These are phyloP conservation scores for Linnaemya vulpina DNA, from an alignment of 2,888 invertebrate species.

Conservation along the genomic window DNA sequence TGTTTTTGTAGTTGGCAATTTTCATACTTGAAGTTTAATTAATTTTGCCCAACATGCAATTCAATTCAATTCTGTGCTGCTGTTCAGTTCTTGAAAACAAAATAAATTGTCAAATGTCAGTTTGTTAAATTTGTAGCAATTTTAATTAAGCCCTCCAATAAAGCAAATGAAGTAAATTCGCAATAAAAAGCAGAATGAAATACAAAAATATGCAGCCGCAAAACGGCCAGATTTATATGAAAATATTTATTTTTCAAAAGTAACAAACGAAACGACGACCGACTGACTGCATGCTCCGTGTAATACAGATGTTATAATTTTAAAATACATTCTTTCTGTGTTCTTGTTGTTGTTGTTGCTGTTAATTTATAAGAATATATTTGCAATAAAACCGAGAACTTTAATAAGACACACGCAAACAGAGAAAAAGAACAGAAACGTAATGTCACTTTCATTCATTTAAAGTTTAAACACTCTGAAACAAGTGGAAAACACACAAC, in stretches of 20 bases:
- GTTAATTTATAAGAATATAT: constrained; percentile 31
- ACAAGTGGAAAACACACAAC: constrained; percentile 35
- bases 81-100: constrained; percentile 50
- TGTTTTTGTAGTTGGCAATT: constrained; percentile 51
- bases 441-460: constrained; percentile 69
- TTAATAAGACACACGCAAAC: constrained; percentile 19
- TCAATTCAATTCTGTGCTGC: constrained; percentile 51
- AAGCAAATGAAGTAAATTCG: constrained; percentile 28
- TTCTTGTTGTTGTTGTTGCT: neutral
- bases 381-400: neutral
- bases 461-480: constrained; percentile 53
- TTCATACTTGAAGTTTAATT: constrained; percentile 67
- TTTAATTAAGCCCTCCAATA: constrained; percentile 67
- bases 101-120: constrained; percentile 68
- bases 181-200: constrained; percentile 25
- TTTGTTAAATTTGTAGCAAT: constrained; percentile 62
- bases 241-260: constrained; percentile 21
- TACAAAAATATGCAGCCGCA: neutral
- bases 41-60: constrained; percentile 65
- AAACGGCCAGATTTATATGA: constrained; percentile 50
- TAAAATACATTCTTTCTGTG: constrained; percentile 22
- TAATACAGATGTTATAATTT: constrained; percentile 67
- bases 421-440: neutral
- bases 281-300: constrained; percentile 51
- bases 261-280: neutral